These are phyloP conservation scores for Perca flavescens DNA, from an alignment of 2,113 vertebrate species.

Conservation along the genomic window DNA sequence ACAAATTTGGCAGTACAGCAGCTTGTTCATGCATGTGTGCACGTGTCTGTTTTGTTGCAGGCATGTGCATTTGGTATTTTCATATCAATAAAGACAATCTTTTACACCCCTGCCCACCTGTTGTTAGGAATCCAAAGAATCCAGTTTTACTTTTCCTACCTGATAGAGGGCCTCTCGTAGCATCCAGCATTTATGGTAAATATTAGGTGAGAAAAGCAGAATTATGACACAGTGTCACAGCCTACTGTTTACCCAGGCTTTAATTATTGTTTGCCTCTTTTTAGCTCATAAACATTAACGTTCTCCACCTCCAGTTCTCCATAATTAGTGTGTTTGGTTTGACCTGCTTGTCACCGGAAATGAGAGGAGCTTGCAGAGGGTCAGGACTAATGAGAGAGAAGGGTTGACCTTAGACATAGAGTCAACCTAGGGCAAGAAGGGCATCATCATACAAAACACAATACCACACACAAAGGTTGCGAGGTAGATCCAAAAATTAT, in stretches of 20 bases:
- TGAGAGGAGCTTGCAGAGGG: slow-evolving; percentile 74
- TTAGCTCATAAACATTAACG: slow-evolving; percentile 63
- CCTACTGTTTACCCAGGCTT: slow-evolving; percentile 59
- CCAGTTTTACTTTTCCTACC: not conserved
- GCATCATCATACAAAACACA: slow-evolving; percentile 62
- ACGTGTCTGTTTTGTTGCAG: not conserved
- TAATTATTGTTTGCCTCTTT: slow-evolving; percentile 73
- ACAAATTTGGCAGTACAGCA: slow-evolving; percentile 28
- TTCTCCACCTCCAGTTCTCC: slow-evolving; percentile 44
- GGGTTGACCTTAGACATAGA: slow-evolving; percentile 73
- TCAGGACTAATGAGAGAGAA: slow-evolving; percentile 83
- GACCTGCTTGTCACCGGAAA: slow-evolving; percentile 73
- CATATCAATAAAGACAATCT: not conserved
- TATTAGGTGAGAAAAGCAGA: slow-evolving; percentile 34
- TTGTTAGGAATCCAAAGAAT: not conserved
- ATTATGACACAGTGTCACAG: slow-evolving; percentile 36
- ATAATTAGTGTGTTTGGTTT: slow-evolving; percentile 77
- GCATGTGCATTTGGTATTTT: slow-evolving; percentile 6
- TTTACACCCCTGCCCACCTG: slow-evolving; percentile 33
- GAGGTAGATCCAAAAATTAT: slow-evolving; percentile 16
- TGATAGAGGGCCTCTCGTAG: not conserved
- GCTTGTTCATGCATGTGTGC: slow-evolving; percentile 1
- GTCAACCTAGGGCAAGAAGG: slow-evolving; percentile 59
- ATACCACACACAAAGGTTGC: slow-evolving; percentile 31
- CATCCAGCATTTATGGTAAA: slow-evolving; percentile 2